These are phyloP conservation scores for Myotis lucifugus DNA, from an alignment of 2,113 vertebrate species.

Conservation along the genomic window DNA sequence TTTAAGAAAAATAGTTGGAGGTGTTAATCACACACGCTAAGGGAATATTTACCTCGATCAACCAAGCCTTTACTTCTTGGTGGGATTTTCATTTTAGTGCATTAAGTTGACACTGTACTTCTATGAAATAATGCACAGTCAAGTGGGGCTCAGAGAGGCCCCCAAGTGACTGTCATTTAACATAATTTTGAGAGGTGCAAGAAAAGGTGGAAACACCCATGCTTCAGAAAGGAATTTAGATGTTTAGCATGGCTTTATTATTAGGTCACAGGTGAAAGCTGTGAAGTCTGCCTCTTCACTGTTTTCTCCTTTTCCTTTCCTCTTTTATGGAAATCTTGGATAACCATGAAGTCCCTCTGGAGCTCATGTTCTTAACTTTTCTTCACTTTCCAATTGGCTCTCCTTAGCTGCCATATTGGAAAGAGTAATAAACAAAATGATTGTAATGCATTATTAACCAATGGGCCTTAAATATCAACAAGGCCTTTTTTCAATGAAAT, in stretches of 20 bases:
- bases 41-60: slow-evolving; percentile 57
- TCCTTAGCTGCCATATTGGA: background rate
- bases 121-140: slow-evolving; percentile 17
- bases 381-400: background rate
- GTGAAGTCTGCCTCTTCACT: background rate
- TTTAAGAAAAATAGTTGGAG: slow-evolving; percentile 79
- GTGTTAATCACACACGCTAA: slow-evolving; percentile 52
- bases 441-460: background rate
- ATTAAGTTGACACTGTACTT: slow-evolving; percentile 59
- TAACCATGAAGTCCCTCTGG: background rate
- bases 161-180: slow-evolving; percentile 10
- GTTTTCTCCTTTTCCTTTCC: background rate
- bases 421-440: slow-evolving; percentile 33
- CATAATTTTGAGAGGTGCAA: background rate
- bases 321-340: background rate
- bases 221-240: background rate
- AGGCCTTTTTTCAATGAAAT: background rate
- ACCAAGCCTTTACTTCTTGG: slow-evolving; percentile 34
- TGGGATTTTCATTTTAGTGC: slow-evolving; percentile 60
- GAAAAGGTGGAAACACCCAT: background rate
- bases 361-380: background rate
- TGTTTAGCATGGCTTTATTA: background rate
- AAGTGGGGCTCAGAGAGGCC: slow-evolving; percentile 26
- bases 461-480: background rate
- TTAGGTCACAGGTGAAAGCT: background rate